Conservation (phyloP, 2,888 invertebrate genomes). For the Eupeodes luniger region DNA sequence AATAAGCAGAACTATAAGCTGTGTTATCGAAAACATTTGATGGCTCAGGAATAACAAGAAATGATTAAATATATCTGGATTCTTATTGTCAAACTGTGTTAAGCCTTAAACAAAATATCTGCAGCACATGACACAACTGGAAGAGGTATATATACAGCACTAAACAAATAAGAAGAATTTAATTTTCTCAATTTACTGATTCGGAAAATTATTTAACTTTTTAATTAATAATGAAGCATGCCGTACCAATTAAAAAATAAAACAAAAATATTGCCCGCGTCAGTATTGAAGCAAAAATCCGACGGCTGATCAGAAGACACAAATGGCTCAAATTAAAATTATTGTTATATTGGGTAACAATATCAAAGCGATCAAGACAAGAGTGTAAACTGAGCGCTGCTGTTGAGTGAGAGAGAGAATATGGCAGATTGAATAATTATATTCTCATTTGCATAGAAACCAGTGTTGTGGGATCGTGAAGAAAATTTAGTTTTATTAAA, state of each 20-base stretch:
- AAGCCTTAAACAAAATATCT: neutral
- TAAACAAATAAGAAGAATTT: neutral
- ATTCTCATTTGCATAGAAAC: constrained; percentile 11
- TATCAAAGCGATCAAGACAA: constrained; percentile 44
- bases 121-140: constrained; percentile 40
- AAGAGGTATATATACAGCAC: constrained; percentile 9
- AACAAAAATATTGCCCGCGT: neutral
- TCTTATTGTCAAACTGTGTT: constrained; percentile 35
- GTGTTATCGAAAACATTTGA: constrained; percentile 50
- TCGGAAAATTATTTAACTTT: neutral
- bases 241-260: neutral
- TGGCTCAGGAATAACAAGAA: constrained; percentile 26
- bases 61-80: neutral
- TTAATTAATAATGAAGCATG: neutral
- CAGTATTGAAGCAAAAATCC: constrained; percentile 26
- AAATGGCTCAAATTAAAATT: constrained; percentile 11
- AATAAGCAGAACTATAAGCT: constrained; percentile 53
- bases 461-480: constrained; percentile 1
- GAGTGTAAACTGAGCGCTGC: neutral
- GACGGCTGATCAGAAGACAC: constrained; percentile 32
- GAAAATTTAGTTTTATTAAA: neutral
- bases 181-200: too few relatives aligned
- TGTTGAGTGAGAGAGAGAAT: neutral
- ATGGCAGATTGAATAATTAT: constrained; percentile 18
- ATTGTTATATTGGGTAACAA: constrained; percentile 28